phyloP scores from a whole-genome alignment of 2,113 vertebrate genomes.

The Myiagra hebetior region DNA sequence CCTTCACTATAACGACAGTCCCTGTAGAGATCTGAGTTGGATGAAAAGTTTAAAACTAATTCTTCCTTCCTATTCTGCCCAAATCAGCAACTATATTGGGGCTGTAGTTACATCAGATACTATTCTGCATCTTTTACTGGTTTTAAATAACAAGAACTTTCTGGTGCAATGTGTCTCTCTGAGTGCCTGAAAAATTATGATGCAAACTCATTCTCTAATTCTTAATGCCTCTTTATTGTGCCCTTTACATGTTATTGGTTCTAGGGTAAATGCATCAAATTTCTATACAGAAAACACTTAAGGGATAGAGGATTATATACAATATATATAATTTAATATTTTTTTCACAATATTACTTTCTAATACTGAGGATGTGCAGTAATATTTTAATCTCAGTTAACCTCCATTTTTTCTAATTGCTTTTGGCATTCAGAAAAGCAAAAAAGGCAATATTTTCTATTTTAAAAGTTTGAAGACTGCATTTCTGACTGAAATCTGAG shows the following conservation, averaged over 20 bases:
- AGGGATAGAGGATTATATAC: background rate
- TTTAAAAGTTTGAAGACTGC: conserved; percentile 32
- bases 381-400: background rate
- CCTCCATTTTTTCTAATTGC: background rate
- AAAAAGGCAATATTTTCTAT: background rate
- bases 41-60: background rate
- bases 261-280: background rate
- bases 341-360: background rate
- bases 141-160: background rate
- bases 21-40: background rate
- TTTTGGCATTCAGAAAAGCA: background rate
- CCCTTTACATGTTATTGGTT: background rate
- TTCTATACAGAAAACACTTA: background rate
- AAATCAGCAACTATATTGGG: background rate
- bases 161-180: background rate
- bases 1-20: background rate
- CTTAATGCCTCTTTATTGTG: background rate
- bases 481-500: conserved; percentile 31
- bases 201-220: background rate
- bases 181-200: background rate
- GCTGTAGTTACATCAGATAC: background rate
- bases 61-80: background rate
- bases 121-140: background rate
- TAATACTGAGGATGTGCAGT: background rate
- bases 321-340: background rate